Conservation (phyloP, 1,140 invertebrate genomes). For the Parasteatoda tepidariorum region DNA sequence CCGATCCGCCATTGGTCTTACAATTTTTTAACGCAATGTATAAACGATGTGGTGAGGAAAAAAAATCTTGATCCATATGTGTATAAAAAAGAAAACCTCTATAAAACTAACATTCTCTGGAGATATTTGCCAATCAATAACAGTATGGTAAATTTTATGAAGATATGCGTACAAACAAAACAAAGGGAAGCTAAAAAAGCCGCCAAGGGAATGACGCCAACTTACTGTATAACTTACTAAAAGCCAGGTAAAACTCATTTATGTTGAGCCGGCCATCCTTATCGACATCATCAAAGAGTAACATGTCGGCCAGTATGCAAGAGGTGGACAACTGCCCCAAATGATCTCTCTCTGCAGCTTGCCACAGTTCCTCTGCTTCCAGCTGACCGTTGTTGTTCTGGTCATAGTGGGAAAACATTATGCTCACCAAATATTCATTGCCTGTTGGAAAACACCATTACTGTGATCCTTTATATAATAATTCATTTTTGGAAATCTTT, state of each 20-base stretch:
- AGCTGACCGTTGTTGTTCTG: slow-evolving; percentile 78
- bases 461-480: no score
- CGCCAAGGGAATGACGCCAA: slow-evolving; percentile 60
- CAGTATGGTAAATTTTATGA: neutral
- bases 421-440: slow-evolving; percentile 79
- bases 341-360: slow-evolving; percentile 76
- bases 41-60: no score
- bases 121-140: no score
- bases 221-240: slow-evolving; percentile 82
- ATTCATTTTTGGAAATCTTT: no score
- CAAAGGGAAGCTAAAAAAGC: slow-evolving; percentile 19
- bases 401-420: slow-evolving; percentile 85
- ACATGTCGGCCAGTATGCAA: slow-evolving; percentile 78
- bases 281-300: slow-evolving; percentile 78
- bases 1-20: no score
- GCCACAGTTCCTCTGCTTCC: slow-evolving; percentile 75
- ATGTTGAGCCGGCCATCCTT: slow-evolving; percentile 77
- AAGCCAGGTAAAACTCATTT: slow-evolving; percentile 82
- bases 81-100: no score
- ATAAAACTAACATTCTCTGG: no score
- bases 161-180: neutral
- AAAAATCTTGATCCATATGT: no score
- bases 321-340: slow-evolving; percentile 75
- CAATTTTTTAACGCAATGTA: no score
- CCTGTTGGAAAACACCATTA: slow-evolving; percentile 66